phyloP scores from a whole-genome alignment of 2,888 invertebrate species.

The Antheraea yamamai region DNA sequence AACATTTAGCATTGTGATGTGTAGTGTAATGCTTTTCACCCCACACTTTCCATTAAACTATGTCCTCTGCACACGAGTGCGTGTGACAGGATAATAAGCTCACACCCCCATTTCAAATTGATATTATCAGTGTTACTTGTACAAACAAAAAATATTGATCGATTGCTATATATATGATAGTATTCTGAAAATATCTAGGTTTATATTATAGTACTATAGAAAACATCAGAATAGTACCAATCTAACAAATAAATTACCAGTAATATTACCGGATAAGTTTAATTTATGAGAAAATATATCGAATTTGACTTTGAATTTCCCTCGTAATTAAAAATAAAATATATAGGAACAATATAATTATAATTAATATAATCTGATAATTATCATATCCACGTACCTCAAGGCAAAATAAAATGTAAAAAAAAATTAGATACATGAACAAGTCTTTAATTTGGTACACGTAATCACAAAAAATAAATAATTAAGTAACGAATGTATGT shows the following conservation, averaged over 20 bases:
- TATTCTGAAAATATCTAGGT: not conserved
- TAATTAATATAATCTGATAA: not conserved
- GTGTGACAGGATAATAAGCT: constrained; percentile 76
- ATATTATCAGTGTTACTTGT: constrained; percentile 63
- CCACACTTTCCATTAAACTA: constrained; percentile 25
- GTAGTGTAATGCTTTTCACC: constrained; percentile 11
- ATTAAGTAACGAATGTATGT: not conserved
- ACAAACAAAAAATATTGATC: constrained; percentile 27
- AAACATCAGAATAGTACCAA: not conserved
- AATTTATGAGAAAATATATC: not conserved
- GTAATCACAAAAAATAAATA: not conserved
- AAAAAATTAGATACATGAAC: not conserved
- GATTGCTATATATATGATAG: not conserved
- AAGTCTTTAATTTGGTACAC: not conserved
- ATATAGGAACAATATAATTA: not conserved
- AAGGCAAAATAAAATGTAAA: not conserved
- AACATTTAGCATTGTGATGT: constrained; percentile 17
- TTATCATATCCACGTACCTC: not conserved
- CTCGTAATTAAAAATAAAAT: not conserved
- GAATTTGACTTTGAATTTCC: not conserved
- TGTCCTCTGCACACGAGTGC: constrained; percentile 60
- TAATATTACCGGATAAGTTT: not conserved
- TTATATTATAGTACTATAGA: not conserved
- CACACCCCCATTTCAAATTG: constrained; percentile 68
- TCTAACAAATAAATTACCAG: too few relatives aligned